phyloP scores from a whole-genome alignment of 2,113 vertebrate genomes.

The Vicugna pacos region DNA sequence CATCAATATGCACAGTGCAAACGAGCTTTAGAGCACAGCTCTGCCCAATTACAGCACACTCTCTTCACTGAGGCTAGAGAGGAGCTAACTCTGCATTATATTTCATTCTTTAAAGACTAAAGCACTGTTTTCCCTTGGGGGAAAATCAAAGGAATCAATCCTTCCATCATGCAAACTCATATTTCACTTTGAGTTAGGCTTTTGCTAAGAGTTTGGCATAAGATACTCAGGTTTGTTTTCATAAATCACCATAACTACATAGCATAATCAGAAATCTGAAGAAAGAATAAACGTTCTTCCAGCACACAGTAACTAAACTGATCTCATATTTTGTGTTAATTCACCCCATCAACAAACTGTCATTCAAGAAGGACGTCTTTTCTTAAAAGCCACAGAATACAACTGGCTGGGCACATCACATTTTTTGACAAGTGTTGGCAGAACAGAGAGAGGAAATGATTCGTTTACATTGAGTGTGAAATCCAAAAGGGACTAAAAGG shows the following conservation, averaged over 20 bases:
- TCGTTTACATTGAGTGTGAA: background rate
- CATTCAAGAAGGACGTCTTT: background rate
- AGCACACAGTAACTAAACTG: background rate
- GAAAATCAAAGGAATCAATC: conserved; percentile 80
- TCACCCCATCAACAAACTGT: background rate
- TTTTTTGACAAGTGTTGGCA: background rate
- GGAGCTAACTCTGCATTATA: conserved; percentile 61
- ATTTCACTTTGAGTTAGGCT: conserved; percentile 68
- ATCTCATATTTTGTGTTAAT: conserved; percentile 7
- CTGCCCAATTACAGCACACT: conserved; percentile 78
- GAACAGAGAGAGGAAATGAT: background rate
- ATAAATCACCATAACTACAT: conserved; percentile 15
- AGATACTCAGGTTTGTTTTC: conserved; percentile 36
- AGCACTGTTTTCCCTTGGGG: conserved; percentile 68
- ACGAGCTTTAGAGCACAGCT: conserved; percentile 65
- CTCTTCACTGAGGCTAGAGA: conserved; percentile 65
- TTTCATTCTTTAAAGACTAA: conserved; percentile 83
- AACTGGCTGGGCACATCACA: background rate
- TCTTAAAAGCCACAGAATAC: background rate
- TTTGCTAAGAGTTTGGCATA: conserved; percentile 47
- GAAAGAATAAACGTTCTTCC: background rate
- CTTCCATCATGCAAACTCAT: conserved; percentile 75
- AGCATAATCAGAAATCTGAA: background rate
- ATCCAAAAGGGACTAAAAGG: background rate
- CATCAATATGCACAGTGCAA: conserved; percentile 62